Percentiles rank a stretch among this genome's conserved stretches.
These are phyloP conservation scores for Sympetrum striolatum DNA, from an alignment of 2,888 invertebrate genomes.

Conservation along the genomic window DNA sequence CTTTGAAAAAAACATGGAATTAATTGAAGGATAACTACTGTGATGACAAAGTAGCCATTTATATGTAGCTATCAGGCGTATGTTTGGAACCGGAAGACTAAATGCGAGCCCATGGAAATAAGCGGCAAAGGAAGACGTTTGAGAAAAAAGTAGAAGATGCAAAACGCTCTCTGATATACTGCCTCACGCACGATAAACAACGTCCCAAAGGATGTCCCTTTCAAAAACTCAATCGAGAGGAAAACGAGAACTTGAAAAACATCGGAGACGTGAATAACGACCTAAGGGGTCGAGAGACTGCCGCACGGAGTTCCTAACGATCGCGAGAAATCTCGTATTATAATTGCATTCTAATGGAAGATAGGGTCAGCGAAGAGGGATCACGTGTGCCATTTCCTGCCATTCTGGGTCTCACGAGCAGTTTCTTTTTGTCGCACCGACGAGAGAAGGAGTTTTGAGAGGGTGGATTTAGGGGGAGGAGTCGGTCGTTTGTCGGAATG, in stretches of 20 bases:
- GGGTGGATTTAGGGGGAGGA: neutral
- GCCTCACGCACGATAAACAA: neutral
- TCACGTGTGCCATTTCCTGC: neutral
- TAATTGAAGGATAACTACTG: no score
- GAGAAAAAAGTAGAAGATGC: neutral
- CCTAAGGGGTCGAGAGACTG: neutral
- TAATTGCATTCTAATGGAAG: neutral
- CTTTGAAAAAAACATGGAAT: no score
- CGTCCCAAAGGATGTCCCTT: neutral
- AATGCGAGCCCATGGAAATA: no score
- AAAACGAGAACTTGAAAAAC: slow-evolving; percentile 17
- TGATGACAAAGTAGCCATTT: no score
- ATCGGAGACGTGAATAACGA: neutral
- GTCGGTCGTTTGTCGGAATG: neutral
- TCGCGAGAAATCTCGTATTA: neutral
- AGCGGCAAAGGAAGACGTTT: no score
- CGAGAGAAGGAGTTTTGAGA: neutral
- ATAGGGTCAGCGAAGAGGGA: neutral
- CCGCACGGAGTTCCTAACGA: neutral
- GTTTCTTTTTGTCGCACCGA: neutral
- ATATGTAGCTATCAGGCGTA: no score
- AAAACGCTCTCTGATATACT: neutral
- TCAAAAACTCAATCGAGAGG: slow-evolving; percentile 18
- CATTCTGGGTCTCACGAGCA: neutral
- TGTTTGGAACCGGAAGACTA: no score